These are phyloP conservation scores for Carterocephalus palaemon DNA, from an alignment of 2,888 invertebrate genomes.

Conservation along the genomic window DNA sequence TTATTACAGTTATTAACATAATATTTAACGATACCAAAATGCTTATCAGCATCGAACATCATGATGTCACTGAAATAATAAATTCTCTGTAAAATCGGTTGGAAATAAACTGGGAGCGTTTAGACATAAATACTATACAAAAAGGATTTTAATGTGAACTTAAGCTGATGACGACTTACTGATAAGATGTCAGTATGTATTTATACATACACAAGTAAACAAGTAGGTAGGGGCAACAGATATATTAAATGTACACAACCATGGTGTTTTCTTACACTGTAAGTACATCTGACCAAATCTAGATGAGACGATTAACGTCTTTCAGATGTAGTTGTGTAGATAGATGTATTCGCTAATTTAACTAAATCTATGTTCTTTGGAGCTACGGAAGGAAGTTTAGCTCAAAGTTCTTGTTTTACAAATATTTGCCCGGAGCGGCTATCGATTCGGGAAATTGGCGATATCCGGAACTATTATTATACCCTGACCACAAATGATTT, in stretches of 20 bases:
- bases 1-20: conserved; percentile 7
- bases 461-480: not conserved
- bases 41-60: conserved; percentile 9
- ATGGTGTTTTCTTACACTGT: too few species aligned
- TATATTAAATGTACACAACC: too few species aligned
- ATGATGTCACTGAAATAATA: conserved; percentile 15
- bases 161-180: too few species aligned
- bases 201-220: too few species aligned
- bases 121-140: conserved; percentile 6
- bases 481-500: not conserved
- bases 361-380: conserved; percentile 11
- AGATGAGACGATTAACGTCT: too few species aligned
- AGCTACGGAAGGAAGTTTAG: conserved; percentile 4
- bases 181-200: too few species aligned
- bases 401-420: conserved; percentile 8
- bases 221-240: too few species aligned
- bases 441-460: conserved; percentile 5
- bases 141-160: conserved; percentile 5
- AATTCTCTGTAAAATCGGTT: too few species aligned
- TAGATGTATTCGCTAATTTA: conserved; percentile 2
- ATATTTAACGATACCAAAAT: conserved; percentile 10
- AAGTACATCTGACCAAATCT: too few species aligned
- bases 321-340: too few species aligned
- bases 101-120: conserved; percentile 7
- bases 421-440: conserved; percentile 7